phyloP scores from a whole-genome alignment of 1,140 invertebrate species.

The Mamestra configurata region DNA sequence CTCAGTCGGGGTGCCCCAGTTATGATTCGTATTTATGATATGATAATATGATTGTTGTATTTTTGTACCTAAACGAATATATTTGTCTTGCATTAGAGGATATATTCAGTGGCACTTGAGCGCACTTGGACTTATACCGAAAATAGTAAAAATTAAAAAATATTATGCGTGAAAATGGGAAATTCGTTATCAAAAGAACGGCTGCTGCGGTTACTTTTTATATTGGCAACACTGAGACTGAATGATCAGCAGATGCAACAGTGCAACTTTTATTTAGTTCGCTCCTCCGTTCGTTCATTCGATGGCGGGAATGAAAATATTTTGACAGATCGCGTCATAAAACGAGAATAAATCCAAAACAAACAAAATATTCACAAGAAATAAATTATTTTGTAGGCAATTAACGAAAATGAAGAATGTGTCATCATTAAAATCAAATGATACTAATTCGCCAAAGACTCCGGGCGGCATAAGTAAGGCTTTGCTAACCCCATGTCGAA shows the following conservation, averaged over 20 bases:
- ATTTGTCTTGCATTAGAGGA: no score
- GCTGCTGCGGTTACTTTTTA: no score
- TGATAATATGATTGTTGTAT: no score
- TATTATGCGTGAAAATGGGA: no score
- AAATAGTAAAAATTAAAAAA: no score
- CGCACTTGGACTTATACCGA: no score
- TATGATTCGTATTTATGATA: no score
- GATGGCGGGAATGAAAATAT: constrained; percentile 55
- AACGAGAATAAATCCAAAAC: constrained; percentile 19
- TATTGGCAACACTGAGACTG: not conserved
- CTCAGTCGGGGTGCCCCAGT: no score
- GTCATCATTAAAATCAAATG: constrained; percentile 59
- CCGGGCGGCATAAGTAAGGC: constrained; percentile 83
- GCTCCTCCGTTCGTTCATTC: constrained; percentile 10
- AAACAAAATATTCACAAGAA: constrained; percentile 34
- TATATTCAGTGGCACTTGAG: no score
- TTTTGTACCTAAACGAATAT: no score
- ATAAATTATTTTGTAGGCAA: not conserved
- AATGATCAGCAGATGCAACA: no score
- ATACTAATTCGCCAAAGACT: constrained; percentile 77
- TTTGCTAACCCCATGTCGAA: constrained; percentile 77
- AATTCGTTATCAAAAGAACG: no score
- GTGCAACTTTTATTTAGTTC: not conserved
- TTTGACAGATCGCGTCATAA: constrained; percentile 22
- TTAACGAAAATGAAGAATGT: constrained; percentile 64